Percentiles rank a stretch among this genome's conserved stretches.
These are phyloP conservation scores for Austrofundulus limnaeus DNA, from an alignment of 2,113 vertebrate genomes.

Conservation along the genomic window DNA sequence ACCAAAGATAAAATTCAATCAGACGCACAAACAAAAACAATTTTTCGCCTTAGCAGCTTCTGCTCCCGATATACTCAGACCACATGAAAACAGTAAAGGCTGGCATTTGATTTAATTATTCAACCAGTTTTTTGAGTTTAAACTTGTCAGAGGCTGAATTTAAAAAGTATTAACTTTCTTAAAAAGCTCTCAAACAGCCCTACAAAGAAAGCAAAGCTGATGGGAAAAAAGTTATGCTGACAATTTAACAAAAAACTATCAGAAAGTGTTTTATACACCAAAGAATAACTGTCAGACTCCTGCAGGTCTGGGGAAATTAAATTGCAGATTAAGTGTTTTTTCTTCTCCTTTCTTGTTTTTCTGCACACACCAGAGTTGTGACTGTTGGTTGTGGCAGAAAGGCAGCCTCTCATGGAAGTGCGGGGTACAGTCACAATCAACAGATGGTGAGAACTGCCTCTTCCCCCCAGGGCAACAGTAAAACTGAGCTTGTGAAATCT, in stretches of 20 bases:
- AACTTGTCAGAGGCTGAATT: neutral
- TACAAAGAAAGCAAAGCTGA: neutral
- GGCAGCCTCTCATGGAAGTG: slow-evolving; percentile 54
- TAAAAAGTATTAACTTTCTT: neutral
- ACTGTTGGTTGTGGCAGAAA: slow-evolving; percentile 35
- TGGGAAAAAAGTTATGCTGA: neutral
- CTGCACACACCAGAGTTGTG: slow-evolving; percentile 27
- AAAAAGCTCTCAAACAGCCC: neutral
- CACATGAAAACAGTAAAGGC: no score
- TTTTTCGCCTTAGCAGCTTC: no score
- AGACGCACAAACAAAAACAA: no score
- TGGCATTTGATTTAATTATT: no score
- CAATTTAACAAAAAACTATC: slow-evolving; percentile 4
- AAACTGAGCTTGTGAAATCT: slow-evolving; percentile 76
- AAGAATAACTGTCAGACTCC: neutral
- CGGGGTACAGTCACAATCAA: slow-evolving; percentile 71
- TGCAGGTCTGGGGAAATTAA: slow-evolving; percentile 1
- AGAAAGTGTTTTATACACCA: neutral
- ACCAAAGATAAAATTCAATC: no score
- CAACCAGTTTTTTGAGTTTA: no score
- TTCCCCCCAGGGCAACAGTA: slow-evolving; percentile 62
- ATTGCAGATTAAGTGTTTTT: slow-evolving; percentile 1
- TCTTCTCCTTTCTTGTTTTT: slow-evolving; percentile 1
- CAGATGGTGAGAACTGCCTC: slow-evolving; percentile 71
- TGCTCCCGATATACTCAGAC: no score